Evolutionary conservation across 2,113 vertebrate genomes (phyloP).

Genomic region (Mormyrus lacerda): DNA sequence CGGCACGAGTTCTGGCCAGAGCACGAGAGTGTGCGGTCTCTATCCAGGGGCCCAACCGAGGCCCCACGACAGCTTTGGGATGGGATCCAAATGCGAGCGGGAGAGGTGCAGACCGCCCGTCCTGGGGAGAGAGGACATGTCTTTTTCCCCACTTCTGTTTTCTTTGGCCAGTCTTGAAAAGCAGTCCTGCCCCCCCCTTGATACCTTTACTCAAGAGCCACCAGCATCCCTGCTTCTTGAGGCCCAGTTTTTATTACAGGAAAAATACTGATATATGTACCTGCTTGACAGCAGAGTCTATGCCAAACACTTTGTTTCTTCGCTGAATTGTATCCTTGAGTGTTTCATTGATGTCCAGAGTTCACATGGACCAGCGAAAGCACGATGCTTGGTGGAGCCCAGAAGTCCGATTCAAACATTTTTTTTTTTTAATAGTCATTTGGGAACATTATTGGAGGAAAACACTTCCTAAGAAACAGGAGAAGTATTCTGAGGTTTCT

Average conservation of each 20-base stretch:
- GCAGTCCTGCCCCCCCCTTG: neutral
- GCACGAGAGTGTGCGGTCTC: neutral
- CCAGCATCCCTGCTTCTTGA: neutral
- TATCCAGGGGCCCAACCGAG: neutral
- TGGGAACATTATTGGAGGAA: conserved; percentile 2
- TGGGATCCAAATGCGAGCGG: neutral
- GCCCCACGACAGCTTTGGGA: neutral
- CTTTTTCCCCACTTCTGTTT: neutral
- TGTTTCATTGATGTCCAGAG: neutral
- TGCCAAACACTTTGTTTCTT: neutral
- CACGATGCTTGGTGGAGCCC: neutral
- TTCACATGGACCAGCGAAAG: neutral
- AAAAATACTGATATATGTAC: neutral
- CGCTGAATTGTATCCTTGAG: neutral
- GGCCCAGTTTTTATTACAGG: neutral
- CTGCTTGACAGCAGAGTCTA: neutral
- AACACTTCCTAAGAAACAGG: neutral
- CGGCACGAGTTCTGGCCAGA: neutral
- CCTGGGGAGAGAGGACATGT: neutral
- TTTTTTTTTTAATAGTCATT: neutral
- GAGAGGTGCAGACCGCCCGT: neutral
- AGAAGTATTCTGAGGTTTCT: neutral
- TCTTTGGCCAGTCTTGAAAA: neutral
- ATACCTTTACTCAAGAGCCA: neutral
- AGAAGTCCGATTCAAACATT: neutral